Percentiles rank a stretch among this genome's conserved stretches.
Evolutionary conservation across 2,888 invertebrate genomes (phyloP).

Genomic region (Loripinus fragilis): DNA sequence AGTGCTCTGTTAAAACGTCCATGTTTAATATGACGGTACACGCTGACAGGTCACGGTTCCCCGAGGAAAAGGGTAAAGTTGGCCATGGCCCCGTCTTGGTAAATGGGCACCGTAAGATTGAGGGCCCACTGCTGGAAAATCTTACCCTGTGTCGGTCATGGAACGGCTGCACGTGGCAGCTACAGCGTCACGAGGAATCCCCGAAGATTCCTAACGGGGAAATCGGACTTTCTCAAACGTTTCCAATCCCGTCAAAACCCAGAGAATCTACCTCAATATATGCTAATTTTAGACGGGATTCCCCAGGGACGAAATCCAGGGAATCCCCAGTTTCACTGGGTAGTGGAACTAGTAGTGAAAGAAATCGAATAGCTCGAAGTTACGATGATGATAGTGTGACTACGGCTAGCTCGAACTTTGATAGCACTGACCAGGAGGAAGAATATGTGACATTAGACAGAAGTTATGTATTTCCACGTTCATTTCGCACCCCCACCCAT

Average conservation of each 20-base stretch:
- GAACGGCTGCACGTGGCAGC: conserved; percentile 67
- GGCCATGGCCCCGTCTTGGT: conserved; percentile 37
- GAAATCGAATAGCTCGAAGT: conserved; percentile 42
- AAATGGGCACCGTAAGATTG: conserved; percentile 51
- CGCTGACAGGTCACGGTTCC: conserved; percentile 56
- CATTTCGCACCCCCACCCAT: conserved; percentile 51
- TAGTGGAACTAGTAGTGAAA: conserved; percentile 54
- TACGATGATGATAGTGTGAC: conserved; percentile 60
- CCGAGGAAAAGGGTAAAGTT: conserved; percentile 28
- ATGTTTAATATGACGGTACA: conserved; percentile 61
- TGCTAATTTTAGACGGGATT: conserved; percentile 40
- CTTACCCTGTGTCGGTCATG: conserved; percentile 63
- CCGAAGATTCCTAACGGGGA: conserved; percentile 25
- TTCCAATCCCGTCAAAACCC: conserved; percentile 40
- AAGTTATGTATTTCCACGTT: conserved; percentile 58
- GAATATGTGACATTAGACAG: conserved; percentile 70
- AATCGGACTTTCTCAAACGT: conserved; percentile 47
- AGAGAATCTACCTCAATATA: conserved; percentile 32
- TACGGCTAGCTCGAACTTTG: conserved; percentile 60
- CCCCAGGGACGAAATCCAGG: conserved; percentile 43
- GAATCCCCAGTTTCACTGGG: conserved; percentile 54
- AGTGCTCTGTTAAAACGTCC: background rate
- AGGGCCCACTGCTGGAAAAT: conserved; percentile 52
- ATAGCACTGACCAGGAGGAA: conserved; percentile 65
- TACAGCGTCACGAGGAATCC: conserved; percentile 30